Conservation (phyloP, 2,797 vertebrate species). For the Muraenolepis orangiensis region DNA sequence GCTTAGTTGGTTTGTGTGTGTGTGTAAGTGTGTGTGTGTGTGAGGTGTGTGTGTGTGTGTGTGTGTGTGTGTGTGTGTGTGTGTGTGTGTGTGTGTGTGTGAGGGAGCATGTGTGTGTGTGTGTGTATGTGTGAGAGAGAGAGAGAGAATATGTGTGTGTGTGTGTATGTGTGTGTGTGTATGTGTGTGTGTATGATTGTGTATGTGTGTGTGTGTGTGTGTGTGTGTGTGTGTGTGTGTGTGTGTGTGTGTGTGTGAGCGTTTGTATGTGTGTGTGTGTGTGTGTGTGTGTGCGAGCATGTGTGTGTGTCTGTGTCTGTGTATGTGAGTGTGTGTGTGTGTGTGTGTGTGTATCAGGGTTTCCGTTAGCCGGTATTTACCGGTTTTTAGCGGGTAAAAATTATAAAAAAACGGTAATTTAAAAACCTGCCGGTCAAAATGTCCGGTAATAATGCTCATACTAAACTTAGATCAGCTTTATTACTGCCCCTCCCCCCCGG, state of each 20-base stretch:
- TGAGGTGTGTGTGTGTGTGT: too few relatives aligned
- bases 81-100: conserved; percentile 3
- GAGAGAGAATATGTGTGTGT: not conserved
- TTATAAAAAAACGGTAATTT: too few relatives aligned
- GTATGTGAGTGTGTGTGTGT: not conserved
- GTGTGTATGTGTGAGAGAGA: not conserved
- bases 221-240: not conserved
- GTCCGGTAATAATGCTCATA: too few relatives aligned
- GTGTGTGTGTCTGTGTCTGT: too few relatives aligned
- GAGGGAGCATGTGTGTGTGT: not conserved
- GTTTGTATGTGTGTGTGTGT: not conserved
- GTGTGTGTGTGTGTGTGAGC: not conserved
- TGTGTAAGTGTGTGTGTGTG: not conserved
- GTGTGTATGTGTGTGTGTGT: not conserved
- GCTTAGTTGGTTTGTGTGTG: too few relatives aligned
- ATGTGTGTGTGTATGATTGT: too few relatives aligned
- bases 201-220: not conserved
- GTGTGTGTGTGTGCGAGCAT: not conserved
- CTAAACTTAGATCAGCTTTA: too few relatives aligned
- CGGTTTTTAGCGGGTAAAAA: too few relatives aligned
- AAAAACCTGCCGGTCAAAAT: too few relatives aligned
- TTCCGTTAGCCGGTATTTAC: too few relatives aligned
- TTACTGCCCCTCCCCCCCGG: too few relatives aligned
- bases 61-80: too few relatives aligned
- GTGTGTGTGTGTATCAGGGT: not conserved